Conservation (phyloP, 2,888 invertebrate genomes). For the Apomyelois bistriatella region DNA sequence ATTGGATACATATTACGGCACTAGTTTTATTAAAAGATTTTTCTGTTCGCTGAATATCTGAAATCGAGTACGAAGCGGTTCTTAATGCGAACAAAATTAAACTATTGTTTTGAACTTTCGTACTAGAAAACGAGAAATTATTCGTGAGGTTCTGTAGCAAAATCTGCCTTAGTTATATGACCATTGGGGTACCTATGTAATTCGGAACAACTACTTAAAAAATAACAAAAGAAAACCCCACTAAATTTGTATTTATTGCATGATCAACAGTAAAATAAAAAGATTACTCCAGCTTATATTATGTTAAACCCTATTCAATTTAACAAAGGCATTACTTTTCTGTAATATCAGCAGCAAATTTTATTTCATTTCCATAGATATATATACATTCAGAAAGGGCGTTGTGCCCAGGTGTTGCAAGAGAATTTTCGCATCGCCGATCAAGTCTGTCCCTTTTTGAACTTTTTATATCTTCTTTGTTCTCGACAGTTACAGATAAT, state of each 20-base stretch:
- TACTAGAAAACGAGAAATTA: too few relatives aligned
- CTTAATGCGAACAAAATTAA: neutral
- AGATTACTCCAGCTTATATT: too few relatives aligned
- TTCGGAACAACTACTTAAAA: too few relatives aligned
- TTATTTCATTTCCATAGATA: neutral
- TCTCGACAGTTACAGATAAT: conserved; percentile 9
- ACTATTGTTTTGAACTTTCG: neutral
- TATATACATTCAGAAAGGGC: neutral
- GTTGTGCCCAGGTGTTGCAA: conserved; percentile 1
- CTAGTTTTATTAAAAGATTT: conserved; percentile 2
- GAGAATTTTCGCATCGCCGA: conserved; percentile 1
- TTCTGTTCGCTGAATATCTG: conserved; percentile 4
- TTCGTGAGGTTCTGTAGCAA: too few relatives aligned
- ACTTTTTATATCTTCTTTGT: conserved; percentile 2
- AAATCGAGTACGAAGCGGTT: neutral
- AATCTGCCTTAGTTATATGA: too few relatives aligned
- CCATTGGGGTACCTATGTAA: too few relatives aligned
- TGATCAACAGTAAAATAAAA: too few relatives aligned
- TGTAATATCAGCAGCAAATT: neutral
- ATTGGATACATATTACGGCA: conserved; percentile 5
- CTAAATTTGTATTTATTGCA: too few relatives aligned
- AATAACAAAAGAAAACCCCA: too few relatives aligned
- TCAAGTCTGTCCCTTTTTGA: conserved; percentile 4
- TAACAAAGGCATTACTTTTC: neutral
- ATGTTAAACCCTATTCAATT: too few relatives aligned